Percentiles rank a stretch among this genome's conserved stretches.
These are phyloP conservation scores for Pseudonaja textilis DNA, from an alignment of 2,113 vertebrate species.

Conservation along the genomic window DNA sequence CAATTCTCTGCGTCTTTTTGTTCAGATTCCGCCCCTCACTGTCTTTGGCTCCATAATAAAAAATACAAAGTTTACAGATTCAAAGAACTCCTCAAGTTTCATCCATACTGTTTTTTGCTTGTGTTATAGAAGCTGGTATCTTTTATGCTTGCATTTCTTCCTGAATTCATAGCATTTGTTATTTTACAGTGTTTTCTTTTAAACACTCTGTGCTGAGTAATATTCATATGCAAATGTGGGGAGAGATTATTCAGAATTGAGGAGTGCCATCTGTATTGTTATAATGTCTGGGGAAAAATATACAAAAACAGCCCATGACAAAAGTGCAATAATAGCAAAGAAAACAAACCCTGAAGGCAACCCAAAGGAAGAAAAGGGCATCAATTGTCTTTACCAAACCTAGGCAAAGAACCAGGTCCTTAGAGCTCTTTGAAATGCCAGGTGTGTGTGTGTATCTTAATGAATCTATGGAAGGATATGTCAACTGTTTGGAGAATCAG, in stretches of 20 bases:
- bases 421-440: background rate
- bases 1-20: background rate
- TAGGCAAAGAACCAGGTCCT: background rate
- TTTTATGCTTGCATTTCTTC: background rate
- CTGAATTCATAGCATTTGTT: background rate
- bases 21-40: background rate
- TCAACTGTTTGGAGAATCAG: background rate
- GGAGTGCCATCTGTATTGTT: background rate
- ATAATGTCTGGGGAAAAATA: background rate
- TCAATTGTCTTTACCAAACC: background rate
- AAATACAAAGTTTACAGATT: conserved; percentile 34
- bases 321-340: background rate
- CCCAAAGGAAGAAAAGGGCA: background rate
- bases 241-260: background rate
- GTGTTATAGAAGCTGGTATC: background rate
- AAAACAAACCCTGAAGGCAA: background rate
- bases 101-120: background rate
- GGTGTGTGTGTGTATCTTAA: background rate
- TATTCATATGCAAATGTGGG: background rate
- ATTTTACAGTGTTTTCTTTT: background rate
- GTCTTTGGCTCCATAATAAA: conserved; percentile 15
- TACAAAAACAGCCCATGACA: background rate
- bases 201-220: background rate
- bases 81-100: conserved; percentile 40
- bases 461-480: background rate